A percentile compares a stretch with the other conserved stretches of the same genome.
phyloP scores from a whole-genome alignment of 2,888 invertebrate genomes.

The Piscicola geometra region DNA sequence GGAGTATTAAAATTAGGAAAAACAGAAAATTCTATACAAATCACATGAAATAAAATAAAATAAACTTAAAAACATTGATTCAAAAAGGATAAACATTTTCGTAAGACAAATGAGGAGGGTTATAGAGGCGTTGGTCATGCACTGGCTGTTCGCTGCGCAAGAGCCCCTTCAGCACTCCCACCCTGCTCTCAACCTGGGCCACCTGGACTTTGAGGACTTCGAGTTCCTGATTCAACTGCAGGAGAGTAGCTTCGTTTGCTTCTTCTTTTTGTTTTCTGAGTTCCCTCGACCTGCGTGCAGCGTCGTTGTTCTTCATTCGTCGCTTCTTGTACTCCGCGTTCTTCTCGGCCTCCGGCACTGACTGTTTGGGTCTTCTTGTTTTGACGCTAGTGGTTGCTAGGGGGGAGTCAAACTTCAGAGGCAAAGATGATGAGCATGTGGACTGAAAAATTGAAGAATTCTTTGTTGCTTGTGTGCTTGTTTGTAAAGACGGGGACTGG shows the following conservation, averaged over 20 bases:
- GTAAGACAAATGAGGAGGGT: background rate
- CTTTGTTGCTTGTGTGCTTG: background rate
- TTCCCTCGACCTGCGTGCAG: background rate
- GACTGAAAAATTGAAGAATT: too few species aligned
- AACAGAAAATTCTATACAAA: too few species aligned
- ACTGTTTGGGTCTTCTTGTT: background rate
- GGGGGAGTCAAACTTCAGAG: background rate
- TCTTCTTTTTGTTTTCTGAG: background rate
- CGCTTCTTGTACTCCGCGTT: constrained; percentile 3
- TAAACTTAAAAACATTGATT: too few species aligned
- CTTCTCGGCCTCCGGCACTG: background rate
- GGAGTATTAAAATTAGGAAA: too few species aligned
- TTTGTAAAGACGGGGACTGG: background rate
- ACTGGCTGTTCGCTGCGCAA: background rate
- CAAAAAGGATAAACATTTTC: too few species aligned
- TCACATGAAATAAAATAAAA: too few species aligned
- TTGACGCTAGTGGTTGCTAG: background rate
- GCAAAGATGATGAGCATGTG: too few species aligned
- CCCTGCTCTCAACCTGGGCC: background rate
- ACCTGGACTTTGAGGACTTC: background rate
- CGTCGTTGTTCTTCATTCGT: background rate
- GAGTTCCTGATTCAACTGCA: background rate
- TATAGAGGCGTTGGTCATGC: background rate
- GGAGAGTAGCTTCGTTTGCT: background rate
- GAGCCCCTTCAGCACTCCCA: background rate